phyloP scores from a whole-genome alignment of 1,140 invertebrate species.

The Bombus balteatus region DNA sequence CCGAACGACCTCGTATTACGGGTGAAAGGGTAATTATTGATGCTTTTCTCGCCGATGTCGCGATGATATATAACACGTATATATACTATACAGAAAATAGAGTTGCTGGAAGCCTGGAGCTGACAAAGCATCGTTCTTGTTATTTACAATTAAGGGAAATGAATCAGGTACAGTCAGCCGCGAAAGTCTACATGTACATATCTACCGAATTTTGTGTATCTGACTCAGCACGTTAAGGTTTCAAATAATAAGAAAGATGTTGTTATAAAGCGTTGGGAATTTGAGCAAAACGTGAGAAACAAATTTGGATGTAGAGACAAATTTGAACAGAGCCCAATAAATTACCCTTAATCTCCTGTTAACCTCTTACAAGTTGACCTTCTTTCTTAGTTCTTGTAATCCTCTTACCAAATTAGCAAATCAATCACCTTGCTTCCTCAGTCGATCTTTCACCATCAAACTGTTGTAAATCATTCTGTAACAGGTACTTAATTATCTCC shows the following conservation, averaged over 20 bases:
- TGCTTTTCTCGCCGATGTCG: neutral
- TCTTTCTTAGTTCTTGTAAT: conserved; percentile 27
- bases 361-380: conserved; percentile 13
- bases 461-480: neutral
- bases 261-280: neutral
- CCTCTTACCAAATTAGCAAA: conserved; percentile 23
- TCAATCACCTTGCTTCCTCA: neutral
- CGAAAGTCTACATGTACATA: no score
- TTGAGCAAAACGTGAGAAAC: neutral
- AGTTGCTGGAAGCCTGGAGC: neutral
- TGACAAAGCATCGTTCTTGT: neutral
- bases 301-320: neutral
- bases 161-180: neutral
- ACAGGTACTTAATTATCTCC: no score
- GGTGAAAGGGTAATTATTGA: conserved; percentile 56
- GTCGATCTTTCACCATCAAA: neutral
- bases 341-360: conserved; percentile 9
- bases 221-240: no score
- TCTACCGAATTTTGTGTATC: no score
- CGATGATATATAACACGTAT: neutral
- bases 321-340: neutral
- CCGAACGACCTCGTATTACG: conserved; percentile 46
- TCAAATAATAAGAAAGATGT: neutral
- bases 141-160: neutral
- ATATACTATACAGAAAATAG: neutral